Evolutionary conservation across 1,140 invertebrate species (phyloP).

Genomic region (Procambarus clarkii): DNA sequence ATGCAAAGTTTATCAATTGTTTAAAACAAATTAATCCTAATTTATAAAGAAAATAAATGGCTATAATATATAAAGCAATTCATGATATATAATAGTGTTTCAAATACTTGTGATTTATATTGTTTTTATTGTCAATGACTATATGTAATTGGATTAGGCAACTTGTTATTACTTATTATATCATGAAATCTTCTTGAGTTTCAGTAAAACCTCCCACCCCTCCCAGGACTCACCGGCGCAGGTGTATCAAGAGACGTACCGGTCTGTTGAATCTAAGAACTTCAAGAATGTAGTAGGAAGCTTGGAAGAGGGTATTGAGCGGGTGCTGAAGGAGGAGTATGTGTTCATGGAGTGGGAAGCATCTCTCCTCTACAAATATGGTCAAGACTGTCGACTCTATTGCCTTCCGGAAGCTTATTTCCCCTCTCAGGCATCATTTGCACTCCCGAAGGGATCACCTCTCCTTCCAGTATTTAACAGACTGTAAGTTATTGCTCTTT

Average conservation of each 20-base stretch:
- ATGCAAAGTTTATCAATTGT: too few species aligned
- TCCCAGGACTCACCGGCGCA: not conserved
- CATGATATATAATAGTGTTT: too few species aligned
- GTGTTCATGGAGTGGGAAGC: constrained; percentile 32
- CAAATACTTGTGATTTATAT: too few species aligned
- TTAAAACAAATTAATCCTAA: too few species aligned
- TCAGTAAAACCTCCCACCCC: too few species aligned
- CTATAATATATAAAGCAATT: too few species aligned
- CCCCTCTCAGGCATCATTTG: not conserved
- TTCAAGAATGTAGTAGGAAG: not conserved
- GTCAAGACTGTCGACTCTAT: constrained; percentile 42
- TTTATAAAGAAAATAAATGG: too few species aligned
- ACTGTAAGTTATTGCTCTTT: constrained; percentile 10
- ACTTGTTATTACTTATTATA: too few species aligned
- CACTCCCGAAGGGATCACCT: constrained; percentile 43
- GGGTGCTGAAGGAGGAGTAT: constrained; percentile 11
- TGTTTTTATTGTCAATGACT: too few species aligned
- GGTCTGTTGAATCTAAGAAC: not conserved
- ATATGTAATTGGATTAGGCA: too few species aligned
- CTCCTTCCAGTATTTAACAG: constrained; percentile 38
- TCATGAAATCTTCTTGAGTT: too few species aligned
- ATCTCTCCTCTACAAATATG: constrained; percentile 21
- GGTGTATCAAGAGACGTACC: not conserved
- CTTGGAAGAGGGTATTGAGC: constrained; percentile 11
- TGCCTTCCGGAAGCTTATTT: constrained; percentile 21